Evolutionary conservation across 2,888 invertebrate genomes (phyloP), one percentile per base, ranked within the genome.

Genomic region (Apotomis capreana): DNA sequence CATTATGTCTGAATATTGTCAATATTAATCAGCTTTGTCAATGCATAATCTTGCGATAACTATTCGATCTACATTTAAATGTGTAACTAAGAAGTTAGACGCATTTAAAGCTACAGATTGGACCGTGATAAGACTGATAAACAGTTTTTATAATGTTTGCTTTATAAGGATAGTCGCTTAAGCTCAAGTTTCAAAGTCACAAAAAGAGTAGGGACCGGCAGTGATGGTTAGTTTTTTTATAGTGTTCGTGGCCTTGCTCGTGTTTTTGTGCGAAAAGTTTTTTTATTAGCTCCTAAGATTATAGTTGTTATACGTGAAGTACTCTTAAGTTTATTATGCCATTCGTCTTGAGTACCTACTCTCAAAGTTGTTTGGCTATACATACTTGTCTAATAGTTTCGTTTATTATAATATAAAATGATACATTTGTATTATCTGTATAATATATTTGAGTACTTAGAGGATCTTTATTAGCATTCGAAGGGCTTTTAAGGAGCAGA

Each of bases 221-320:
- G 62, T 58, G 57, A 40, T 59, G 68, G 59, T 59, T 36, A 51
- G 37, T 6, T 37, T 67, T 49, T 65, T 67, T 67, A 79, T 77
- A 75, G 75, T 55, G 73, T 9, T 36, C 51, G 69, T 77, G 79
- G 77, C 86, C 85, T 84, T 81, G 81, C 77, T 77, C 76, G 80
- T 82, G 81, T 81, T 83, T 79, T 75, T 75, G 74, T 64, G 54
- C 55, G 74, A 64, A 78, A 78, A 79, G 69, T 79, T 80, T 78
- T 49, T 78, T 85, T 78, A 77, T 77, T 60, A 10, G 75, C 76
- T 76, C 70, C 77, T 76, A 78, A 78, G 78, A 75, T 77, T 67
- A 59, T 26, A 76, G 75, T 79, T 73, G 79, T 78, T 79, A 80
- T 82, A 78, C 78, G 73, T 70, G 68, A 75, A 76, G 78, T 73